Base-by-base conservation (phyloP, 2,113 vertebrate genomes). In the Guaruba guarouba region DNA sequence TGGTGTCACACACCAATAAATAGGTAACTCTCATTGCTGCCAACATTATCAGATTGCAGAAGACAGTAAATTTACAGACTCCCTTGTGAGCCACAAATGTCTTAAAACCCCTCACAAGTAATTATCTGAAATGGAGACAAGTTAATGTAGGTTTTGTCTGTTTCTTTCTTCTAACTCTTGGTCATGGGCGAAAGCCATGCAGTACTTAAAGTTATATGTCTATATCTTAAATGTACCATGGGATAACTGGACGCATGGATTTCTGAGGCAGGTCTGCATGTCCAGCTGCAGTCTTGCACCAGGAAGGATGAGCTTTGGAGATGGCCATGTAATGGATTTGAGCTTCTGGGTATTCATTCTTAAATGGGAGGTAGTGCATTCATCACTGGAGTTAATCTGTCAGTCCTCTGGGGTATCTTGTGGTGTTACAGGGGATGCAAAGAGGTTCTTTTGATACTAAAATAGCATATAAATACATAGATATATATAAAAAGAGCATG, bases 61-160 rank as follows among this genome's bases (percentile, higher is more conserved):
- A 97, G 82, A 94, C 90, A 92, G 89, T 97, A 96, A 97, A 96
- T 97, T 93, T 89, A 44, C 93, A 67, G 83, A 46, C 67, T 98
- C 97, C 95, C 96, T 86, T 23, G 90, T 96, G 97, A 96, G 91
- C 95, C 91, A 82, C 95, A 94, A 91, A 84, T 51, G 66, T 87
- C 88, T 97, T 95, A 12, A 82, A 97, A 97, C 85, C 27, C 49
- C 93, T 95, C 82, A 81, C 90, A 91, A 78, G 88, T 92, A 95
- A 98, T 98, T 97, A 96, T 96, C 84, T 95, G 85, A 94, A 96
- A 95, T 82, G 92, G 93, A 96, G 95, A 95, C 49, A 68, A 83
- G 82, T 83, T 93, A 96, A 90, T 82, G 66, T 35, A 39, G 68
- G 55, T 90, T 97, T 89, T 91, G 24, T 90, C 66, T 95, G 7